Evolutionary conservation across 2,113 vertebrate genomes (phyloP).

Genomic region (Xenopus borealis): DNA sequence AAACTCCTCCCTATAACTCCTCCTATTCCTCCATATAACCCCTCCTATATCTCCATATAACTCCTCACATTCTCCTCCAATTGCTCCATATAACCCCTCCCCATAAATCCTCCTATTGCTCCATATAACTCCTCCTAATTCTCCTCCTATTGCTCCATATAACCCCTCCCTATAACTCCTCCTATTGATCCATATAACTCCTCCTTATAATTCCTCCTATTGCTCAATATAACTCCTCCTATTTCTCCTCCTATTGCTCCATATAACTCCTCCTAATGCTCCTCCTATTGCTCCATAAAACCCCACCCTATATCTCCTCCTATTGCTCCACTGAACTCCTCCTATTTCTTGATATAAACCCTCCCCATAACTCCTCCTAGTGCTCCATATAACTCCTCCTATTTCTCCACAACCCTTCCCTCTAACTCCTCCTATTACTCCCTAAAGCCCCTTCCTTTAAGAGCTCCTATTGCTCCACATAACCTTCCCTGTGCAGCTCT

Average conservation of each 20-base stretch:
- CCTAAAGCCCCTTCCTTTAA: not conserved
- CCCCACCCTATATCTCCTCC: not conserved
- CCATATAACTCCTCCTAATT: not conserved
- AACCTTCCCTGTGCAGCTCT: not conserved
- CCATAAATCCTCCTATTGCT: not conserved
- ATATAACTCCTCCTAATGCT: not conserved
- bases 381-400: no score
- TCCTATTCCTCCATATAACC: not conserved
- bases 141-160: constrained; percentile 1
- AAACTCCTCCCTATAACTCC: no score
- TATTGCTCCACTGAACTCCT: not conserved
- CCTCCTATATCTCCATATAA: not conserved
- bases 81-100: not conserved
- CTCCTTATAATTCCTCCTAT: not conserved
- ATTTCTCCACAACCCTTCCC: no score
- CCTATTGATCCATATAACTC: not conserved
- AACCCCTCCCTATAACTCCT: not conserved
- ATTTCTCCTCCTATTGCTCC: constrained; percentile 5
- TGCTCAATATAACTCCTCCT: constrained; percentile 1
- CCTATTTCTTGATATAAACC: no score
- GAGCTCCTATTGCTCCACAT: not conserved
- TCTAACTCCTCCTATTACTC: no score
- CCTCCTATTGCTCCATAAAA: constrained; percentile 3
- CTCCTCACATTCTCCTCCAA: not conserved
- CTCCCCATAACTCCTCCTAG: not conserved